Base-by-base conservation (phyloP, 2,113 vertebrate genomes). In the Poecilia latipinna region DNA sequence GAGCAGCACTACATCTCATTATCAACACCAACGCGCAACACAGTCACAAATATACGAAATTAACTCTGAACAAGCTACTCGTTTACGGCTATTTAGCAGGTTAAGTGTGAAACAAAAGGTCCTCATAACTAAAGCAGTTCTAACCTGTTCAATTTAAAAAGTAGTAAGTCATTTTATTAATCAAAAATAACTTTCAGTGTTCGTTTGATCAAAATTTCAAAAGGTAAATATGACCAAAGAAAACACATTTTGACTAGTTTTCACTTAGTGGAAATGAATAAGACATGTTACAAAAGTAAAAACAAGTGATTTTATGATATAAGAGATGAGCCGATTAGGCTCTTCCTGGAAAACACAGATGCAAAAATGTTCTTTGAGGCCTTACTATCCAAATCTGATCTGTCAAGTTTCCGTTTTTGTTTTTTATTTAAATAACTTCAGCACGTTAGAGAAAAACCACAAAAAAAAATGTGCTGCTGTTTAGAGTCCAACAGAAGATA, bases 1-100 rank as follows among this genome's bases (percentile, higher is more conserved):
- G 68, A 89, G 85, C 82, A 79, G 75, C 71, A 67, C 79, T 78
- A 64, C 90, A 76, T 78, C 77, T 88, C 86, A 88, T 90, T 86
- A 89, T 86, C 86, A 85, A 77, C 86, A 63, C 35, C 51, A 15
- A 12, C 11, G 37, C 79, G 48, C 69, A 75, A 65, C 64, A 57
- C 10, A 61, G 82, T 82, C 72, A 62, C 54, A 82, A 48, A 48
- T 75, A 51, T 63, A 80, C 39, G 63, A 66, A 68, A 67, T 29
- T 66, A 28, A 48, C 65, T 75, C 12, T 2, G 60, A 75, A 48
- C 26, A 0, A 57, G 24, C 22, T 8, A 24, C 51, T 24, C 2
- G 22, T 10, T 57, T 22, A 19, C 8, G 10, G 24, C 51, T 57
- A 48, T 5, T 48, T 48, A 48, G 17, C 44, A 19, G 44, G 39